Evolutionary conservation across 2,113 vertebrate genomes (phyloP).

Genomic region (Anhinga anhinga): DNA sequence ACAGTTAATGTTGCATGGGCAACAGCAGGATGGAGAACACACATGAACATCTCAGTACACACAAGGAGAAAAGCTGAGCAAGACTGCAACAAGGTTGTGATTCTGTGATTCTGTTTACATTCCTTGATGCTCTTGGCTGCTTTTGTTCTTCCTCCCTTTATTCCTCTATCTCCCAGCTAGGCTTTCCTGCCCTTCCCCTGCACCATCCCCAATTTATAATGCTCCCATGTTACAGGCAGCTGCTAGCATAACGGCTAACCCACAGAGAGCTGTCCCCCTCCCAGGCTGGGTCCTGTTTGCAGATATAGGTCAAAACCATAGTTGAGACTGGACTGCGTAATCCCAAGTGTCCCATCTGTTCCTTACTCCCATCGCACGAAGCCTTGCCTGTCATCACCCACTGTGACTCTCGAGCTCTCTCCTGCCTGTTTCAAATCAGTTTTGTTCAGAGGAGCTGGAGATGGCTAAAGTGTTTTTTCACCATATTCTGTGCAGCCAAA

Average conservation of each 20-base stretch:
- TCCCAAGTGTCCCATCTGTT: background rate
- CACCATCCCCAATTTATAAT: background rate
- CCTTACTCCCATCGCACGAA: background rate
- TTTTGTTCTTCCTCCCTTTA: background rate
- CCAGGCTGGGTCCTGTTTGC: background rate
- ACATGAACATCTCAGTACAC: background rate
- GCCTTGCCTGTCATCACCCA: background rate
- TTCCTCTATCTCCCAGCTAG: background rate
- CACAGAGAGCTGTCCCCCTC: background rate
- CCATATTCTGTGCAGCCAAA: background rate
- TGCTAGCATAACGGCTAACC: background rate
- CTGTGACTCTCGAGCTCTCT: background rate
- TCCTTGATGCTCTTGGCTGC: background rate
- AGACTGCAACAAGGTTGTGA: background rate
- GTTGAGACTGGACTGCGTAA: background rate
- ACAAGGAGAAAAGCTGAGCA: background rate
- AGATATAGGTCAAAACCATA: background rate
- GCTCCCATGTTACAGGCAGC: background rate
- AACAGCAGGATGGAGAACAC: background rate
- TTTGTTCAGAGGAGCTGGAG: background rate
- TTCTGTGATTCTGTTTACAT: too few relatives aligned
- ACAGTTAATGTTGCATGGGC: rapidly evolving
- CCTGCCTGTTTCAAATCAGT: background rate
- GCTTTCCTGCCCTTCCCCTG: background rate
- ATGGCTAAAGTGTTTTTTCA: background rate